A percentile compares a stretch with the other conserved stretches of the same genome.
Conservation (phyloP, 1,140 invertebrate species). For the Globodera rostochiensis region DNA sequence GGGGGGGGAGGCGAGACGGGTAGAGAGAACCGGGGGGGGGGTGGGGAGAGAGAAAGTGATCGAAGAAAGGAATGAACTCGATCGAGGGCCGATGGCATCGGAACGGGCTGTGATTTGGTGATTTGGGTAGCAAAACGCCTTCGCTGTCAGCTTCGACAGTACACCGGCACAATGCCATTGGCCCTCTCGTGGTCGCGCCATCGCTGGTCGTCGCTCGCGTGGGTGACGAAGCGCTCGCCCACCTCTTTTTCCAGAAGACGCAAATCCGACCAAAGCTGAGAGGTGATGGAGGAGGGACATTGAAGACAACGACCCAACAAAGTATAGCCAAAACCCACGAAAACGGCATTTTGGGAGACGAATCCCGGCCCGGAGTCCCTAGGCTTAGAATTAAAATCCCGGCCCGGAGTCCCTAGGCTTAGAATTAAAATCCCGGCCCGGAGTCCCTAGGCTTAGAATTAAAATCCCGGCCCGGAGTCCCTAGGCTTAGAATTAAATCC, state of each 20-base stretch:
- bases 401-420: no score
- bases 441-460: no score
- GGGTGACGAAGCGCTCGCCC: slow-evolving; percentile 84
- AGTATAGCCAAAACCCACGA: no score
- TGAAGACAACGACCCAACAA: no score
- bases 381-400: no score
- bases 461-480: no score
- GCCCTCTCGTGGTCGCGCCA: slow-evolving; percentile 75
- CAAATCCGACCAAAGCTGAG: slow-evolving; percentile 91
- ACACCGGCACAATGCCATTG: slow-evolving; percentile 57
- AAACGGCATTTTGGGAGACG: no score
- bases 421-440: no score
- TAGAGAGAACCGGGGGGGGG: neutral
- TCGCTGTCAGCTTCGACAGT: slow-evolving; percentile 26
- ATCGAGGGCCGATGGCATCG: neutral
- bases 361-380: no score
- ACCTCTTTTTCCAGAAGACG: slow-evolving; percentile 83
- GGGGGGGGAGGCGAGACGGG: neutral
- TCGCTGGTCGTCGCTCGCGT: slow-evolving; percentile 89
- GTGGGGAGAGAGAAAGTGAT: neutral
- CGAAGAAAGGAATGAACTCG: neutral
- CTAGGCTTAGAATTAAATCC: no score
- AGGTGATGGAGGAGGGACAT: slow-evolving; percentile 74
- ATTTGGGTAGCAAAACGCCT: neutral
- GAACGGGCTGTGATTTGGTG: neutral